Evolutionary conservation across 1,140 invertebrate species (phyloP), one percentile per base, ranked within the genome.

Genomic region (Metaphire vulgaris): DNA sequence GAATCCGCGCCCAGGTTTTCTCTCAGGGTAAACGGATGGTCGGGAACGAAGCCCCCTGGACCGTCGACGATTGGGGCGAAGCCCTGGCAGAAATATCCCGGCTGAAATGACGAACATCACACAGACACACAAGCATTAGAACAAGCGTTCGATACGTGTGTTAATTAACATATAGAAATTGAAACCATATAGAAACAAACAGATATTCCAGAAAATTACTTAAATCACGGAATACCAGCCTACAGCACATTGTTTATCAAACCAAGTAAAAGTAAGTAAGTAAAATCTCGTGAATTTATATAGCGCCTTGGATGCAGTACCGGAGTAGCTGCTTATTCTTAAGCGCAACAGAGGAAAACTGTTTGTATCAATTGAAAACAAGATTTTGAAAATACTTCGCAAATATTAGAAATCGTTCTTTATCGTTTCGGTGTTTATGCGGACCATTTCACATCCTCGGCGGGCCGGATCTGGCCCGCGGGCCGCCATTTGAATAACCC

Each of bases 91-190:
- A 69, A 69, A 31, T 69, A 31, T 6, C 67, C 67, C 2, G 67
- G 67, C 67, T 69, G 67, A 6, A 69, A 69, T 12, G 6, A 69
- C 6, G 30, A 26, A 2, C 67, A 80, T 87, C 30, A 79, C 82
- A 74, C 84, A 83, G 70, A 79, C 83, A 30, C 86, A 87, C 1
- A 80, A 79, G 14, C 82, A 83, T 12, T 41, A 65, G 1, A 81
- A 83, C 67, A 81, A 84, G 21, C 6, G 41, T 6, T 21, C 41
- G 6, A 56, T 12, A 56, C 6, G 41, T 6, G 21, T 56, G 41
- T 56, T 21, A 12, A 12, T 21, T 56, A 21, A 21, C 41, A 56
- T 21, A 56, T 12, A 56, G 41, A 56, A 21, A 12, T 6, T 56
- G 41, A 6, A 56, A 21, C 41, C 21, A 12, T 56, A 12, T 6